phyloP scores from a whole-genome alignment of 1,140 invertebrate genomes.

The Drosophila pruinosa region DNA sequence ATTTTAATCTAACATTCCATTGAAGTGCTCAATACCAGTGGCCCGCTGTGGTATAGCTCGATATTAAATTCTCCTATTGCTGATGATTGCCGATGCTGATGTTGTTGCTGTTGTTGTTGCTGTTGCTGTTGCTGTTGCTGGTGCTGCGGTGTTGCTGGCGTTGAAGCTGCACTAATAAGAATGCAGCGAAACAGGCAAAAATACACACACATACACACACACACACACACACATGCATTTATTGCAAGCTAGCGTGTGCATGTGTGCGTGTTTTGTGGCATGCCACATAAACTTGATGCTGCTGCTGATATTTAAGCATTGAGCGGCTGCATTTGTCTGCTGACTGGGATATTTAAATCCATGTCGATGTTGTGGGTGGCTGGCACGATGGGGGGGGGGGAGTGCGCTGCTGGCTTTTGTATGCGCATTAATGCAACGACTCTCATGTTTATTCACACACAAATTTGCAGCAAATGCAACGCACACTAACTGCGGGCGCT shows the following conservation, averaged over 20 bases:
- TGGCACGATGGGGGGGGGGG: not conserved
- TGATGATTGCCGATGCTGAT: not conserved
- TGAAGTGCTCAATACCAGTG: not conserved
- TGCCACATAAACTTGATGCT: slow-evolving; percentile 73
- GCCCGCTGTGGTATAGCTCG: not conserved
- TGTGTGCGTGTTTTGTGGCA: slow-evolving; percentile 58
- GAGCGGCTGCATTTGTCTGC: slow-evolving; percentile 40
- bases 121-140: not conserved
- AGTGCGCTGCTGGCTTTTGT: slow-evolving; percentile 71
- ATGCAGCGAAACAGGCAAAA: slow-evolving; percentile 15
- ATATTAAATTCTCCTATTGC: slow-evolving; percentile 27
- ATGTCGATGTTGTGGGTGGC: slow-evolving; percentile 43
- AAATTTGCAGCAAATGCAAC: slow-evolving; percentile 77
- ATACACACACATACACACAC: slow-evolving; percentile 26
- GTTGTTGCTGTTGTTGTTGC: not conserved
- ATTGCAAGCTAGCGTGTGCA: slow-evolving; percentile 34
- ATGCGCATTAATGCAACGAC: slow-evolving; percentile 79
- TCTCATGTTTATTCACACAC: slow-evolving; percentile 81
- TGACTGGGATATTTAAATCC: slow-evolving; percentile 67
- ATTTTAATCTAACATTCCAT: not conserved
- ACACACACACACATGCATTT: slow-evolving; percentile 35
- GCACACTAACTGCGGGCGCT: slow-evolving; percentile 57
- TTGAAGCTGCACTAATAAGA: slow-evolving; percentile 70
- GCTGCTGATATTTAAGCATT: slow-evolving; percentile 69
- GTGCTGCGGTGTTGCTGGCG: slow-evolving; percentile 43